Percentiles rank a stretch among this genome's conserved stretches.
phyloP scores from a whole-genome alignment of 92 coral and sea anemone genomes.

The Bergia puertoricense region DNA sequence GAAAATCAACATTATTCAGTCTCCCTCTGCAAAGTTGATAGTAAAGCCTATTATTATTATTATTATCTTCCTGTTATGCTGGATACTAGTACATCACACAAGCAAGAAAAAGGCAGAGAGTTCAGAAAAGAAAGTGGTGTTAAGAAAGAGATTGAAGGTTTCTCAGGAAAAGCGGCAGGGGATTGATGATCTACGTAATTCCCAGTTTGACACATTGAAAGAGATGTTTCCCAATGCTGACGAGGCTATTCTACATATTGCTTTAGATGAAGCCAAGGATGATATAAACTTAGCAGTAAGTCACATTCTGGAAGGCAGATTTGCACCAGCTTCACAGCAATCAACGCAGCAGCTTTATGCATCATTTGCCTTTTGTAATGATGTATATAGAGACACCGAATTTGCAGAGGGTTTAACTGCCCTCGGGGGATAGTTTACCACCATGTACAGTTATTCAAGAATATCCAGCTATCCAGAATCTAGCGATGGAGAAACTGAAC shows the following conservation, averaged over 20 bases:
- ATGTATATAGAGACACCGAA: constrained; percentile 6
- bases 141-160: too few species aligned
- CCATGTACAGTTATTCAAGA: not conserved
- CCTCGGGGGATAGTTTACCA: not conserved
- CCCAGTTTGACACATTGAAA: constrained; percentile 12
- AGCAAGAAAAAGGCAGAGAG: not conserved
- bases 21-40: too few species aligned
- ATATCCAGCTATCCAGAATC: constrained; percentile 32
- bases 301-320: constrained; percentile 5
- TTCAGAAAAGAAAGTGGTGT: not conserved
- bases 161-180: too few species aligned
- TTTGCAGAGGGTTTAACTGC: constrained; percentile 31
- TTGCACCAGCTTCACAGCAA: not conserved
- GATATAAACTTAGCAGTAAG: constrained; percentile 7
- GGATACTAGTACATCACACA: not conserved
- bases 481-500: constrained; percentile 44
- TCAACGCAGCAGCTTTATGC: constrained; percentile 22
- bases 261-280: not conserved
- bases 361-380: constrained; percentile 35
- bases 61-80: not conserved
- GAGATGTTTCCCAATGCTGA: constrained; percentile 3
- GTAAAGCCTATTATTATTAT: too few species aligned
- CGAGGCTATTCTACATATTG: not conserved
- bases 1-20: too few species aligned
- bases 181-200: not conserved